Base-by-base conservation (phyloP, 1,140 invertebrate species). In the Zaprionus taronus region DNA sequence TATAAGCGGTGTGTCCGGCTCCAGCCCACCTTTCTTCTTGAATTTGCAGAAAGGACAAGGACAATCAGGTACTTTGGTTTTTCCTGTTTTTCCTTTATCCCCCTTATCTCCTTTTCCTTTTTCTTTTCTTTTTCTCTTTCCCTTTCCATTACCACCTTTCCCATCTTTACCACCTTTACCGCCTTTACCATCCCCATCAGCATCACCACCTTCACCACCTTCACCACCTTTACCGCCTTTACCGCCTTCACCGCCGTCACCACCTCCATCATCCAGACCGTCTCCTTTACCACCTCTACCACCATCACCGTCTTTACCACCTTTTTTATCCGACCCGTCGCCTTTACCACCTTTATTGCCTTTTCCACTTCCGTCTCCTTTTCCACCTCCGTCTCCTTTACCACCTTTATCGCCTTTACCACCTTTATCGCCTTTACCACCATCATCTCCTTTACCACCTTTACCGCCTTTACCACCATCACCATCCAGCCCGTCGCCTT, bases 21-120 rank as follows among this genome's bases (percentile, higher is more conserved):
- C 67, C 3, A n/a, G 24, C 1, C 49, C 14, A 36, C 20, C 11
- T n/a, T 58, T 38, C 36, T 58, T 5, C 1, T 72, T 72, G 5
- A 72, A 77, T 12, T 70, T n/a, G n/a, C 83, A 86, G 5, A 86
- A 57, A 14, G 56, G 44, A 44, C 83, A 87, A 0, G 84, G 83
- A 26, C 80, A 83, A 20, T 75, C 31, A 34, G 31, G 31, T 2
- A 34, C 31, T 4, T 34, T 34, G 7, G 7, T 31, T 9, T 9
- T 7, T 7, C 2, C 1, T 31, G 28, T 31, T 28, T 57, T 34
- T 5, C 34, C 15, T n/a, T 61, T n/a, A 49, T 31, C 60, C 7
- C 57, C 36, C 11, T 20, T 12, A 4, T 36, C 34, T 38, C 14
- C 26, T 7, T 7, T 28, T 5, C 15, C 36, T 38, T 38, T 38